These are phyloP conservation scores for Oegoconia quadripuncta DNA, from an alignment of 2,888 invertebrate species.

Conservation along the genomic window DNA sequence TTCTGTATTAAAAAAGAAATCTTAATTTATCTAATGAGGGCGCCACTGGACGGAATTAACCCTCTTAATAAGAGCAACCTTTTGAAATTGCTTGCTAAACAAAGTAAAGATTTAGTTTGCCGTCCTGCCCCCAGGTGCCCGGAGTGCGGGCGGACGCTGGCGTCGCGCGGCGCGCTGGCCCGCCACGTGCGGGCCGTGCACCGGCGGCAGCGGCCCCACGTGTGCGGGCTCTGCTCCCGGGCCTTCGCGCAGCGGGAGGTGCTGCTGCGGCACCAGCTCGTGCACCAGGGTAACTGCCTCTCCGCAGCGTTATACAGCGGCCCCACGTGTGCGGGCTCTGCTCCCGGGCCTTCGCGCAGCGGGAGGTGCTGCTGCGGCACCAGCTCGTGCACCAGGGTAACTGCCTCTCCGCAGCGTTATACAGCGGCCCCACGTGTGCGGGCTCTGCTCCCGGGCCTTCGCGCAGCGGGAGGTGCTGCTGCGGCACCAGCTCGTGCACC, in stretches of 20 bases:
- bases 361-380: constrained; percentile 83
- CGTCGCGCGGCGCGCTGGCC: constrained; percentile 82
- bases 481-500: constrained; percentile 76
- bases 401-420: constrained; percentile 35
- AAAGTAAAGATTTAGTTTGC: too few relatives aligned
- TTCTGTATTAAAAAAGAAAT: too few relatives aligned
- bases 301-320: constrained; percentile 63
- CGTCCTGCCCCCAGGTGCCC: constrained; percentile 57
- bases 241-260: constrained; percentile 87
- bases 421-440: constrained; percentile 77
- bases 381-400: constrained; percentile 59
- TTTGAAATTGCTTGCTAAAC: too few relatives aligned
- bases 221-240: constrained; percentile 43
- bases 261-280: constrained; percentile 79
- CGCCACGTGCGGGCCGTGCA: constrained; percentile 83
- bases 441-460: constrained; percentile 67
- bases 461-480: constrained; percentile 86
- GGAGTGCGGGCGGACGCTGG: constrained; percentile 83
- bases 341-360: constrained; percentile 82
- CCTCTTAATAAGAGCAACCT: too few relatives aligned
- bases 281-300: constrained; percentile 36
- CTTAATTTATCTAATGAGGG: too few relatives aligned
- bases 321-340: constrained; percentile 68
- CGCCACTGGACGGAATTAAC: too few relatives aligned
- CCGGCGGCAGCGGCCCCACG: constrained; percentile 74